Evolutionary conservation across 2,113 vertebrate species (phyloP).

Genomic region (Collichthys lucidus): DNA sequence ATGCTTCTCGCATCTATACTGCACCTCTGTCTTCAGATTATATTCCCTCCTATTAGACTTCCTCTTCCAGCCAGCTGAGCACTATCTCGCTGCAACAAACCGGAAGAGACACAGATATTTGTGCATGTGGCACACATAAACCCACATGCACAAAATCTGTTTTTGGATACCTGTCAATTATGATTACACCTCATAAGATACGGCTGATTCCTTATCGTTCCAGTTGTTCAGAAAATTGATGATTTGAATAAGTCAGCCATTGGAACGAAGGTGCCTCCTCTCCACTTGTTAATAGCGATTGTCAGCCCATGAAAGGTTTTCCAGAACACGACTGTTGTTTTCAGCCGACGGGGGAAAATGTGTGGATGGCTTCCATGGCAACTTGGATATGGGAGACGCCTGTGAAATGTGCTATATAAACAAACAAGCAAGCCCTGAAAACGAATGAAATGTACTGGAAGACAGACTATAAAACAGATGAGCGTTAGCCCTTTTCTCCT

Average conservation of each 20-base stretch:
- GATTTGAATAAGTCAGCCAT: constrained; percentile 57
- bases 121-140: constrained; percentile 24
- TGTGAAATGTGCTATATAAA: constrained; percentile 39
- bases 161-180: constrained; percentile 70
- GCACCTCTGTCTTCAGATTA: constrained; percentile 14
- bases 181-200: constrained; percentile 43
- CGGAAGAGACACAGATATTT: constrained; percentile 27
- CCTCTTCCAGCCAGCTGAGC: constrained; percentile 38
- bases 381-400: constrained; percentile 27
- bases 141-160: constrained; percentile 18
- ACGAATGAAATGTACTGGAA: constrained; percentile 18
- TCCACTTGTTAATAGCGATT: constrained; percentile 42
- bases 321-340: constrained; percentile 45
- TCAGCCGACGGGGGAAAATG: constrained; percentile 22
- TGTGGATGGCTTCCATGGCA: constrained; percentile 55
- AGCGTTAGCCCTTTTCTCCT: constrained; percentile 15
- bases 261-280: constrained; percentile 46
- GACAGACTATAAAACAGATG: constrained; percentile 27
- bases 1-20: neutral
- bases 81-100: constrained; percentile 22
- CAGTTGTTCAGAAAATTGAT: constrained; percentile 27
- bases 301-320: constrained; percentile 57
- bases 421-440: constrained; percentile 48
- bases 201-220: constrained; percentile 37
- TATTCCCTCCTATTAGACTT: constrained; percentile 14